Conservation (phyloP, 2,797 vertebrate genomes). For the Holocentrus rufus region DNA sequence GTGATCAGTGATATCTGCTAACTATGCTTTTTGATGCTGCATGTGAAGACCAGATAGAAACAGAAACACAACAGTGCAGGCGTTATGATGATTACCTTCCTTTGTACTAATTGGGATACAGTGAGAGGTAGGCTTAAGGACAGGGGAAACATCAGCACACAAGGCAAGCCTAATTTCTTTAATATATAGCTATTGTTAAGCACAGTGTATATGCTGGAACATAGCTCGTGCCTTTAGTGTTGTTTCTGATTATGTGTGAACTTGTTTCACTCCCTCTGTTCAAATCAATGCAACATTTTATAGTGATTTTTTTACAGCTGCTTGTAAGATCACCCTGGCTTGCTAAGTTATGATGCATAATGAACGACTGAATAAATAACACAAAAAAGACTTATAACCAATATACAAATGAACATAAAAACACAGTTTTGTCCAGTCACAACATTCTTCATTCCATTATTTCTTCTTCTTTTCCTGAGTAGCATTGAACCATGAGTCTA, state of each 20-base stretch:
- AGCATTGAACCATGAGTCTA: constrained; percentile 96
- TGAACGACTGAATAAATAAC: constrained; percentile 26
- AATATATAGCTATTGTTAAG: not conserved
- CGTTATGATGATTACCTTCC: not conserved
- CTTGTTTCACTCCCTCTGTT: not conserved
- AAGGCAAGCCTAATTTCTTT: constrained; percentile 15
- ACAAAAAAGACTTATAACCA: constrained; percentile 36
- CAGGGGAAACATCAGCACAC: constrained; percentile 19
- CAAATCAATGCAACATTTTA: constrained; percentile 11
- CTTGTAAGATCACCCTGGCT: not conserved
- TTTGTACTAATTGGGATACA: not conserved
- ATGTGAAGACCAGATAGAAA: constrained; percentile 22
- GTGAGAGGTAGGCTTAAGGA: constrained; percentile 25
- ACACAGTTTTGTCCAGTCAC: constrained; percentile 29
- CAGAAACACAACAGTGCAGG: not conserved
- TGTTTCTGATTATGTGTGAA: not conserved
- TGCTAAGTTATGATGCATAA: constrained; percentile 4
- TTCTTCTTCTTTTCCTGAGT: constrained; percentile 99
- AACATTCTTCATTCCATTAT: constrained; percentile 70
- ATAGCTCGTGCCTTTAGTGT: not conserved
- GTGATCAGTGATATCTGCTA: not conserved
- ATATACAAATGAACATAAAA: constrained; percentile 33
- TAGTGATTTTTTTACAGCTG: not conserved
- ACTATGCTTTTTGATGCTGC: not conserved
- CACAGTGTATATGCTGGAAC: constrained; percentile 4